Base-by-base conservation (phyloP, 2,113 vertebrate genomes). In the Alouatta palliata region DNA sequence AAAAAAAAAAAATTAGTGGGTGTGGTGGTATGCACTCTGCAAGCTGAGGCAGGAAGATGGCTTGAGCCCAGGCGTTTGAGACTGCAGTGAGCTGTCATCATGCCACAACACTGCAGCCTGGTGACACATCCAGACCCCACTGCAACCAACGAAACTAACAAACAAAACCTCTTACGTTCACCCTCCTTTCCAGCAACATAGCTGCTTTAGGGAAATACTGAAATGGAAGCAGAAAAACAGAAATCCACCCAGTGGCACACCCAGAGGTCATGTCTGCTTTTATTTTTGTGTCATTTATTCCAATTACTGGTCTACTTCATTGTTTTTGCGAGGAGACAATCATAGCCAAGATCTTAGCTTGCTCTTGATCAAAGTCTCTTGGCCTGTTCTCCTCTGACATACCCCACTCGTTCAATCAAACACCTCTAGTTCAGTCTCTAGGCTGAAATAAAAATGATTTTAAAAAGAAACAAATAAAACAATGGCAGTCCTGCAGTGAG, bases 301-400 rank as follows among this genome's bases (percentile, higher is more conserved):
- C 47, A 2, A 2, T 0, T 12, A 5, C 54, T 8, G 1, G 0
- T 35, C n/a, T 0, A 27, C 27, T 21, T 66, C 25, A 0, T 5
- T 0, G 3, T 30, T 64, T 66, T 27, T 5, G 6, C 43, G 11
- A 43, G 30, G n/a, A 25, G 1, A 20, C 2, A 9, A 7, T 14
- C 6, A 4, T 8, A 35, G 25, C 13, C 8, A 3, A 64, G 27
- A 64, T 49, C 61, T 10, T 1, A 21, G 10, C 25, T 64, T 64
- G 27, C 27, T 32, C 61, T 64, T 64, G 11, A 32, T 64, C 27
- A 10, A 27, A 45, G 49, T 32, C n/a, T 21, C 32, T 7, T 9
- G 23, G 16, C 17, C 5, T 3, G 0, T 30, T n/a, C 25, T 40
- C 49, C n/a, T 49, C 37, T n/a, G 8, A 23, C 52, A 2, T n/a